phyloP scores from a whole-genome alignment of 2,797 vertebrate species.

The Tapirus indicus region DNA sequence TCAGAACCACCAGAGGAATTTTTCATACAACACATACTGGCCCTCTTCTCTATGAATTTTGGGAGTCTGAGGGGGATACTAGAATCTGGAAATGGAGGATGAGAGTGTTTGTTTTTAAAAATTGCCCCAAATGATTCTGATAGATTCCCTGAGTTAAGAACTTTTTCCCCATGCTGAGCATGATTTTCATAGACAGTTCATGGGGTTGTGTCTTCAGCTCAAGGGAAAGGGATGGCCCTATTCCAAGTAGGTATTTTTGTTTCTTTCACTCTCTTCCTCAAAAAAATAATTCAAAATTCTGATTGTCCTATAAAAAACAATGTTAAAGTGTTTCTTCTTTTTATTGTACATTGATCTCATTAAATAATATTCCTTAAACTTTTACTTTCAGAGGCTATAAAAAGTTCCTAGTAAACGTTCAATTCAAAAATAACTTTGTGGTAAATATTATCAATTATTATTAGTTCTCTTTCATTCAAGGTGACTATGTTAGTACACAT shows the following conservation, averaged over 20 bases:
- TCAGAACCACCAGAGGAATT: neutral
- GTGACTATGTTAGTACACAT: neutral
- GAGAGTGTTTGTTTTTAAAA: neutral
- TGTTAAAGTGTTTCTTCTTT: neutral
- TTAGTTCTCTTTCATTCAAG: conserved; percentile 14
- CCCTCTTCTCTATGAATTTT: neutral
- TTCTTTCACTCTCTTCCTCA: neutral
- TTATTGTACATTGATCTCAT: neutral
- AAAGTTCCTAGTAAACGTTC: conserved; percentile 8
- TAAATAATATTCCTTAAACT: neutral
- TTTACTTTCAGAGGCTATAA: neutral
- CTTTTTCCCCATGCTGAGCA: neutral
- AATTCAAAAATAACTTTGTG: neutral
- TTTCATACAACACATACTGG: neutral
- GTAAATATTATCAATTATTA: conserved; percentile 2
- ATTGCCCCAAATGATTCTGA: neutral
- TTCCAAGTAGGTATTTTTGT: neutral
- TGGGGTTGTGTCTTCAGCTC: neutral
- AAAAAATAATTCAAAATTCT: neutral
- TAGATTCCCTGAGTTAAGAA: neutral
- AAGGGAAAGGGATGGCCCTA: neutral
- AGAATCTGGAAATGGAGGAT: neutral
- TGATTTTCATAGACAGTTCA: neutral
- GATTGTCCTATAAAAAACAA: neutral
- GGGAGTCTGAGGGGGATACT: too few relatives aligned